Evolutionary conservation across 2,888 invertebrate genomes (phyloP).

Genomic region (Hirtodrosophila confusa): DNA sequence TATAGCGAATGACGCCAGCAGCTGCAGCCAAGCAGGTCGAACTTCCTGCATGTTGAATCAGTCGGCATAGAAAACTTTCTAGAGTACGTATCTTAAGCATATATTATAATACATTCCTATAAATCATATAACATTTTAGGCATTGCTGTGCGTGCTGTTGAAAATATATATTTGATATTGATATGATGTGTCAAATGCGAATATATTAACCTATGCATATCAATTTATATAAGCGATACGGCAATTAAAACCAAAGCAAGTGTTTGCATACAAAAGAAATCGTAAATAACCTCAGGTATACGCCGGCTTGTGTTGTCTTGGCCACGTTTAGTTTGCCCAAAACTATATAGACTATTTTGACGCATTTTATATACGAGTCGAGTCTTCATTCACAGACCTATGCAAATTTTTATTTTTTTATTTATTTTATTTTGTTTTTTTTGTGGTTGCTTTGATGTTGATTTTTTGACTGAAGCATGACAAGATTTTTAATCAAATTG

Average conservation of each 20-base stretch:
- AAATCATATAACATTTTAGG: conserved; percentile 13
- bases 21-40: not conserved
- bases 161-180: not conserved
- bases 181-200: conserved; percentile 54
- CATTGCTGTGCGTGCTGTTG: conserved; percentile 3
- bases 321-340: conserved; percentile 31
- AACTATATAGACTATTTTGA: conserved; percentile 41
- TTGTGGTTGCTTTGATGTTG: conserved; percentile 46
- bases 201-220: conserved; percentile 30
- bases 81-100: conserved; percentile 1
- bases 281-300: conserved; percentile 52
- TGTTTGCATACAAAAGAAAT: conserved; percentile 65
- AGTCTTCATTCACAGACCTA: conserved; percentile 61
- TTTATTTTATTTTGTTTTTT: conserved; percentile 20
- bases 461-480: conserved; percentile 69
- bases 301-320: not conserved
- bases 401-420: conserved; percentile 57
- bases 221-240: conserved; percentile 52
- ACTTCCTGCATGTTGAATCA: conserved; percentile 48
- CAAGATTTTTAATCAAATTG: conserved; percentile 71
- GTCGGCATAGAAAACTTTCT: conserved; percentile 42
- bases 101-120: not conserved
- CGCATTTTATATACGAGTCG: conserved; percentile 33
- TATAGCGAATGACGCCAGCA: conserved; percentile 7
- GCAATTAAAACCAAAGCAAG: conserved; percentile 69